Conservation (phyloP, 2,113 vertebrate species). For the Pithys albifrons region DNA sequence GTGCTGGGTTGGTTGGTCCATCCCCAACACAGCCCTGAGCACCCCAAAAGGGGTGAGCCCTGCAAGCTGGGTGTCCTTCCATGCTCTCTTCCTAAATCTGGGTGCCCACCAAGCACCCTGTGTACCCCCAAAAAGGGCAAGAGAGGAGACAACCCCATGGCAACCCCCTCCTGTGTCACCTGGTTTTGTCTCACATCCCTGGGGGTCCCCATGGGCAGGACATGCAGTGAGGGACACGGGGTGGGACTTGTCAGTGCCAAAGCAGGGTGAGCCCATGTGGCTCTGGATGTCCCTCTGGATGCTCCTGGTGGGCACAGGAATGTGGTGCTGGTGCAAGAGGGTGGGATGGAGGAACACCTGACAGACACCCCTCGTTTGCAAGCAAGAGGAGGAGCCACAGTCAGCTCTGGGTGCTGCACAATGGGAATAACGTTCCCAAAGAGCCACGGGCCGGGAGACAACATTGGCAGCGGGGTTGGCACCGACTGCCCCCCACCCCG, state of each 20-base stretch:
- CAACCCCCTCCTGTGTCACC: background rate
- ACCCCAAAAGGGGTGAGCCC: background rate
- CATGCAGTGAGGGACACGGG: rapidly evolving
- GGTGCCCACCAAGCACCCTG: background rate
- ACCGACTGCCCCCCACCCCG: background rate
- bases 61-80: background rate
- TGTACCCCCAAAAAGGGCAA: background rate
- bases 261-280: background rate
- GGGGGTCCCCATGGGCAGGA: rapidly evolving
- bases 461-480: background rate
- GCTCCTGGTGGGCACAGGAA: background rate
- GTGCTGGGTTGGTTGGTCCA: background rate
- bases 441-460: background rate
- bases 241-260: rapidly evolving
- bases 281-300: background rate
- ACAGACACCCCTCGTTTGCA: rapidly evolving
- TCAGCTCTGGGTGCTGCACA: background rate
- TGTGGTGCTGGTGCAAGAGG: background rate
- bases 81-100: background rate
- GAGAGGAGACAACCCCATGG: rapidly evolving
- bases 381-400: background rate
- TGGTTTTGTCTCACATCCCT: rapidly evolving
- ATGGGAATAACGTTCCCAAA: background rate
- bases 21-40: background rate
- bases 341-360: rapidly evolving